Evolutionary conservation across 2,888 invertebrate genomes (phyloP).

Genomic region (Ectemnius continuus): DNA sequence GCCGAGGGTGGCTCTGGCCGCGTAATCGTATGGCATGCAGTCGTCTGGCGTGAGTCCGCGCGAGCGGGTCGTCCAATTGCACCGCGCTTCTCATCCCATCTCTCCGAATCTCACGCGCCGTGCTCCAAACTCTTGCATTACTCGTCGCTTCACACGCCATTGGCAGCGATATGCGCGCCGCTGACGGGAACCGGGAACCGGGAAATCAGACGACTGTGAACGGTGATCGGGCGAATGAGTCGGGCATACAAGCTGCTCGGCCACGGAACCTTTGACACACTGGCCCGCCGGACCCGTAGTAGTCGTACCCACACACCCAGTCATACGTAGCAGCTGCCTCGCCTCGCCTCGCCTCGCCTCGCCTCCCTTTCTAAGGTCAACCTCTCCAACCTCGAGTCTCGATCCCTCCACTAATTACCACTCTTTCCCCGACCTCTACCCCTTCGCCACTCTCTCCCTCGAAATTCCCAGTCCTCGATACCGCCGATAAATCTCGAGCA

Average conservation of each 20-base stretch:
- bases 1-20: slow-evolving; percentile 67
- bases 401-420: not conserved
- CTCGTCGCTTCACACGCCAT: not conserved
- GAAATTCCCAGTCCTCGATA: no score
- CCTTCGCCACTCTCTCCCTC: not conserved
- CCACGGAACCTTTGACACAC: slow-evolving; percentile 64
- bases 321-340: slow-evolving; percentile 40
- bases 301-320: slow-evolving; percentile 25
- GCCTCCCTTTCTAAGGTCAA: slow-evolving; percentile 32
- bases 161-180: slow-evolving; percentile 64
- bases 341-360: no score
- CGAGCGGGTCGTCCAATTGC: slow-evolving; percentile 56
- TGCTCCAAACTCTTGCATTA: not conserved
- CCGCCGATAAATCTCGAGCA: no score
- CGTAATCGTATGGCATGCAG: slow-evolving; percentile 75
- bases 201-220: slow-evolving; percentile 44
- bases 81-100: slow-evolving; percentile 3
- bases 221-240: slow-evolving; percentile 34
- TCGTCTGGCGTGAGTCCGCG: slow-evolving; percentile 73
- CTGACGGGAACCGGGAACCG: slow-evolving; percentile 50
- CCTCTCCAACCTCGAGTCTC: not conserved
- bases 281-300: slow-evolving; percentile 49
- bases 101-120: slow-evolving; percentile 3
- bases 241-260: slow-evolving; percentile 38
- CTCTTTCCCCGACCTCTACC: not conserved